Evolutionary conservation across 2,797 vertebrate species (phyloP).

Genomic region (Rhyacichthys aspro): DNA sequence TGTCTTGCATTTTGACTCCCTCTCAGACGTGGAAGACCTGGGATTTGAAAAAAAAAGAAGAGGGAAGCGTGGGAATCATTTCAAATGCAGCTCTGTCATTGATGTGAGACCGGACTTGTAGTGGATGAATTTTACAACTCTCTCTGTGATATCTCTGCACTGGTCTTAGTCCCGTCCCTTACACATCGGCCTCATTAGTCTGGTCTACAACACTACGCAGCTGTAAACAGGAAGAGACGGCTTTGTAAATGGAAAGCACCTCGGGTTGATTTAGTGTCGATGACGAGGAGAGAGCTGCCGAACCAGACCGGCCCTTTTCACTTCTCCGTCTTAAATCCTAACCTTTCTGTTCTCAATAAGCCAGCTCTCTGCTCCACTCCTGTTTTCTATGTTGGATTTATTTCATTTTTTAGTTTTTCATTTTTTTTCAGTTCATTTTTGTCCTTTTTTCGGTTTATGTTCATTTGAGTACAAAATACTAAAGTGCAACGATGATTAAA

Average conservation of each 20-base stretch:
- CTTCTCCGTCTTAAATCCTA: conserved; percentile 9
- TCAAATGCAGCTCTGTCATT: no score
- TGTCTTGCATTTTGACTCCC: no score
- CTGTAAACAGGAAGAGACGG: conserved; percentile 29
- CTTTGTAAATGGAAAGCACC: conserved; percentile 49
- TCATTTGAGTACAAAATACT: conserved; percentile 89
- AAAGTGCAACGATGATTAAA: conserved; percentile 84
- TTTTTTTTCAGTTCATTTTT: conserved; percentile 71
- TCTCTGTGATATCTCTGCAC: not conserved
- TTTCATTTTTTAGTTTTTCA: conserved; percentile 55
- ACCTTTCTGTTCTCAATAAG: conserved; percentile 30
- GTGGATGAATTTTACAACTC: not conserved
- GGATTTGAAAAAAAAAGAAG: no score
- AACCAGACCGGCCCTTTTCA: conserved; percentile 14
- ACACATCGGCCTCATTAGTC: not conserved
- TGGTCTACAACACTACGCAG: not conserved
- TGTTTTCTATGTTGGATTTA: conserved; percentile 44
- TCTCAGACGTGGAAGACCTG: no score
- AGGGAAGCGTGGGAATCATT: no score
- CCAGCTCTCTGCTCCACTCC: conserved; percentile 62
- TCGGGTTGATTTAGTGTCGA: conserved; percentile 16
- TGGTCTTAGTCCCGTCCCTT: not conserved
- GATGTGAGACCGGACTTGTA: not conserved
- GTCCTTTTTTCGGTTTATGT: conserved; percentile 80
- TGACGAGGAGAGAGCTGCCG: conserved; percentile 32